Conservation (phyloP, 2,888 invertebrate species). For the Leucophenga montana region DNA sequence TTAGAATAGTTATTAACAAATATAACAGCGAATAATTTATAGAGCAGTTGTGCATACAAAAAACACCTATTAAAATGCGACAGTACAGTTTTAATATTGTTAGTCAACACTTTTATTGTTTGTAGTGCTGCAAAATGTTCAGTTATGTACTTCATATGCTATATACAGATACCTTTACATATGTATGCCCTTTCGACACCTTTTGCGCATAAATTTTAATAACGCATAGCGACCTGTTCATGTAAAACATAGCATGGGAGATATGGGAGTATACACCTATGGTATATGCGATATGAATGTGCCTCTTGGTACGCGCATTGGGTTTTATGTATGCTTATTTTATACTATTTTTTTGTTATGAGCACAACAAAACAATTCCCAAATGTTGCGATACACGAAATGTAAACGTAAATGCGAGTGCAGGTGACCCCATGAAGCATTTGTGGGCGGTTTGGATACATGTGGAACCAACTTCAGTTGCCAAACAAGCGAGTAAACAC, state of each 20-base stretch:
- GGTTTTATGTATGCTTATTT: constrained; percentile 28
- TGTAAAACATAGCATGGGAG: too few species aligned
- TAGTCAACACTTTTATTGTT: constrained; percentile 5
- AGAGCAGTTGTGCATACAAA: too few species aligned
- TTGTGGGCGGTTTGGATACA: neutral
- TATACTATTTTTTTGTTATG: constrained; percentile 27
- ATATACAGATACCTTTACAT: neutral
- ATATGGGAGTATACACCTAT: neutral
- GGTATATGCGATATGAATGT: neutral
- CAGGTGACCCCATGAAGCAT: neutral
- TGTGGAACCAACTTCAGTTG: constrained; percentile 48
- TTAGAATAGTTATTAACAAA: too few species aligned
- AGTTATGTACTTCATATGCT: too few species aligned
- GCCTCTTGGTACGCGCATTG: neutral
- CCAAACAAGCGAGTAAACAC: constrained; percentile 47
- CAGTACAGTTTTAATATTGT: too few species aligned
- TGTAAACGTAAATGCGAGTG: constrained; percentile 6
- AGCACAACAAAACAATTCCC: constrained; percentile 59
- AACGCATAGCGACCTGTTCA: constrained; percentile 59
- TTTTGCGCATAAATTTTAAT: constrained; percentile 62
- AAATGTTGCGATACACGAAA: constrained; percentile 55
- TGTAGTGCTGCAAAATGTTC: constrained; percentile 17
- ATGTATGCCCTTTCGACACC: constrained; percentile 51
- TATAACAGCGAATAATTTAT: too few species aligned
- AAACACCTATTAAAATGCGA: too few species aligned